A percentile compares a stretch with the other conserved stretches of the same genome.
Evolutionary conservation across 2,797 vertebrate species (phyloP).

Genomic region (Crocidura indochinensis): DNA sequence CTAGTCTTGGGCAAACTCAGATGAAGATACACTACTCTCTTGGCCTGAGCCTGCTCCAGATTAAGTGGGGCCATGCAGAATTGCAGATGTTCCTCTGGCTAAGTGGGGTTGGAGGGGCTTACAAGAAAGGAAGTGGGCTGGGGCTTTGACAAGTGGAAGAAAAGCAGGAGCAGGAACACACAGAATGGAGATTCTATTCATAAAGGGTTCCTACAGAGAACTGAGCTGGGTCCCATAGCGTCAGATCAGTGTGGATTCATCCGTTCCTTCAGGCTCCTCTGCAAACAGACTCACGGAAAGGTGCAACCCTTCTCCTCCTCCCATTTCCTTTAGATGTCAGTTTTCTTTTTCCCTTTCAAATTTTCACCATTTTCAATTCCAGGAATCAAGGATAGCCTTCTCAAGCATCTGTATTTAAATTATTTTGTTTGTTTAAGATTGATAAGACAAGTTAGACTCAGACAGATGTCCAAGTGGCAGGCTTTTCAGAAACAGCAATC

Average conservation of each 20-base stretch:
- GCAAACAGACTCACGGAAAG: fast-evolving
- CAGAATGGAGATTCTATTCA: too few species aligned
- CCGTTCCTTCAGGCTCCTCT: too few species aligned
- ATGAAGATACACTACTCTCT: background rate
- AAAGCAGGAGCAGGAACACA: too few species aligned
- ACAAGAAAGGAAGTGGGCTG: background rate
- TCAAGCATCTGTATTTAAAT: background rate
- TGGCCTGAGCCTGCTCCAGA: background rate
- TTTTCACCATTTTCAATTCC: background rate
- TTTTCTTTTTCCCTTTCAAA: slow-evolving; percentile 32
- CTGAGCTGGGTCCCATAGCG: background rate
- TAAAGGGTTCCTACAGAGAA: background rate
- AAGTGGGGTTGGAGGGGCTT: too few species aligned
- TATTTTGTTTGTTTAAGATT: background rate
- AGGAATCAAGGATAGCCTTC: background rate
- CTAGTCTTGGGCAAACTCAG: fast-evolving
- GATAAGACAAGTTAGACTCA: background rate
- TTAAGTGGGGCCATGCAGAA: background rate
- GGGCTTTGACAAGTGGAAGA: background rate
- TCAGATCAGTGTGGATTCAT: too few species aligned
- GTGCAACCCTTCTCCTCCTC: fast-evolving
- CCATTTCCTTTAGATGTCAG: background rate
- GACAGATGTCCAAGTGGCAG: background rate
- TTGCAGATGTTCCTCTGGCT: background rate
- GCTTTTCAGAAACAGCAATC: background rate